phyloP scores from a whole-genome alignment of 2,797 vertebrate species.

The Capromys pilorides region DNA sequence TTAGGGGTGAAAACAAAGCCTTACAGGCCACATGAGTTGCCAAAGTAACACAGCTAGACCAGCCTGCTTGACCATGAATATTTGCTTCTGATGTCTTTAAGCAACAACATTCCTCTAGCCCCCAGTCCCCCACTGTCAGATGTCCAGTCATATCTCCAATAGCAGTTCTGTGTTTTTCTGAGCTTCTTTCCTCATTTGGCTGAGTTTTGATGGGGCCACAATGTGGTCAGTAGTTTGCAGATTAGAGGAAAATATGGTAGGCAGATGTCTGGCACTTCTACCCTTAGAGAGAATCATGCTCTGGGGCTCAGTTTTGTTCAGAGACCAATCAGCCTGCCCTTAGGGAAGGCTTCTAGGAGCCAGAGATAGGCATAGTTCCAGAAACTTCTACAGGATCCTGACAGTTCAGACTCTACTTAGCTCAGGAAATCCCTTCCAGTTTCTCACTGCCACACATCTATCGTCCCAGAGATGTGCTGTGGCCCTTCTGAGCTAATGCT shows the following conservation, averaged over 20 bases:
- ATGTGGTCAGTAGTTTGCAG: background rate
- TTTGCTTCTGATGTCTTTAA: conserved; percentile 3
- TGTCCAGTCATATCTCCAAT: background rate
- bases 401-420: conserved; percentile 53
- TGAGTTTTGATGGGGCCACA: background rate
- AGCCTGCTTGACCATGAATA: background rate
- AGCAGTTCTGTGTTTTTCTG: conserved; percentile 2
- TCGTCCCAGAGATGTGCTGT: background rate
- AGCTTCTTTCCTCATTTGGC: rapidly evolving
- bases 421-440: conserved; percentile 64
- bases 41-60: background rate
- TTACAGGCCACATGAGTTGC: conserved; percentile 10
- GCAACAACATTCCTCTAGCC: background rate
- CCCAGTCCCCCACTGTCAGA: background rate
- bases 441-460: background rate
- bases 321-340: conserved; percentile 8
- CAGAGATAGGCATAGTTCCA: conserved; percentile 21
- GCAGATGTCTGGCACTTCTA: background rate
- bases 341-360: background rate
- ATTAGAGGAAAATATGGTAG: background rate
- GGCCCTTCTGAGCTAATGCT: conserved; percentile 54
- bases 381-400: conserved; percentile 60
- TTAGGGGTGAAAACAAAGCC: conserved; percentile 30
- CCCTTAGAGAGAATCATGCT: background rate
- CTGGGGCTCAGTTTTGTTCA: background rate